Base-by-base conservation (phyloP, 2,888 invertebrate species). In the Rhopalosiphum nymphaeae region DNA sequence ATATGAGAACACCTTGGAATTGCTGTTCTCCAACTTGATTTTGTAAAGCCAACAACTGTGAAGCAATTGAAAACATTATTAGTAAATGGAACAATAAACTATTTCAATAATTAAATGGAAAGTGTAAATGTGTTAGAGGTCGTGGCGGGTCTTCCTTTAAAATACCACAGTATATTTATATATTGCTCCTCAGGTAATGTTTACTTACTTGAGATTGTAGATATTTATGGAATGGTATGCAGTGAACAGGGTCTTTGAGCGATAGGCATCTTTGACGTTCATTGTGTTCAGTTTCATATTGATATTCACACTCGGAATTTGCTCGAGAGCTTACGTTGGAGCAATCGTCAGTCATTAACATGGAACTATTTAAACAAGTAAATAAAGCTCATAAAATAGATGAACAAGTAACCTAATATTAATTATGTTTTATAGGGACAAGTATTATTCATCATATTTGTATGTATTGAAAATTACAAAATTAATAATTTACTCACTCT, bases 231-330 rank as follows among this genome's bases (percentile, higher is more conserved):
- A 99, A 96, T 94, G 97, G 97, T 87, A 98, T 97, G 93, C 97
- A 97, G 95, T 98, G 97, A 44, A 99, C 98, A 61, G 98, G 98
- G 96, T 99, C 98, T 93, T 97, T 96, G 90, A 97, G 96, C 92
- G 97, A 97, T 67, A 98, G 96, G 95, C 97, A 96, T 95, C 97
- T 97, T 91, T 97, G 97, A 61, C 98, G 96, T 95, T 97, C 96
- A 95, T 98, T 98, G 96, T 98, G 98, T 95, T 97, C 97, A 67
- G 97, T 97, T 95, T 97, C 97, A 94, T 97, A 97, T 94, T 96
- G 96, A 53, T 96, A 96, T 95, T 97, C 97, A 26, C 94, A 94
- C 84, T 97, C 96, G 93, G 96, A 96, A 92, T 96, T 95, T 91
- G 96, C 95, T 78, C 95, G 96, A 1, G 96, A 96, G 95, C 96